Conservation (phyloP, 2,113 vertebrate species). For the Clarias gariepinus region DNA sequence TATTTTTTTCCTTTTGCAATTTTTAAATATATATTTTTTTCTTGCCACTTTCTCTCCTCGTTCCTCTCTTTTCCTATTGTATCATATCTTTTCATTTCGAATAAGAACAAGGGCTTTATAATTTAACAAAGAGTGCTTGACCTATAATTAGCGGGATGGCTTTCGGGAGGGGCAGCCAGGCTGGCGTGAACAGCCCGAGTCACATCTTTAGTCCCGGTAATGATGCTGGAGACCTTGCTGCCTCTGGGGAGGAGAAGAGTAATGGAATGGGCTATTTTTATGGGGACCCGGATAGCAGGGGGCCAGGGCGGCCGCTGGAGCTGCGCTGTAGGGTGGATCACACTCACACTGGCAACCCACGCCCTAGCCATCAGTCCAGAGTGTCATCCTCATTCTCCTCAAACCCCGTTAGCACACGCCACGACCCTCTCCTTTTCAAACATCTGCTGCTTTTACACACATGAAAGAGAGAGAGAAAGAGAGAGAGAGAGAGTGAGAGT, state of each 20-base stretch:
- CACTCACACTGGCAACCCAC: slow-evolving; percentile 39
- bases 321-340: slow-evolving; percentile 42
- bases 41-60: slow-evolving; percentile 63
- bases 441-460: slow-evolving; percentile 62
- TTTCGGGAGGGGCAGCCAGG: slow-evolving; percentile 70
- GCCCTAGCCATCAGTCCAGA: slow-evolving; percentile 83
- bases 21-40: slow-evolving; percentile 68
- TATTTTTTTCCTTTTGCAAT: slow-evolving; percentile 62
- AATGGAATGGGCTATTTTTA: slow-evolving; percentile 99
- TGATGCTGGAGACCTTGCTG: slow-evolving; percentile 97
- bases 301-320: slow-evolving; percentile 32
- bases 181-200: slow-evolving; percentile 77
- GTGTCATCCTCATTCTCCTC: slow-evolving; percentile 72
- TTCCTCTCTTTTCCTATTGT: background rate
- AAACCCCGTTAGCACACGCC: slow-evolving; percentile 19
- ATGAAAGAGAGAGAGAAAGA: background rate
- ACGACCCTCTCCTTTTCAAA: slow-evolving; percentile 55
- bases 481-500: background rate
- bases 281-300: slow-evolving; percentile 53
- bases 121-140: slow-evolving; percentile 99
- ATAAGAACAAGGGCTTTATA: slow-evolving; percentile 99
- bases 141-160: slow-evolving; percentile 98
- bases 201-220: slow-evolving; percentile 96
- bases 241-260: slow-evolving; percentile 94
- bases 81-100: slow-evolving; percentile 77